Evolutionary conservation across 37 sponge, comb jelly and placozoan species (phyloP).

Genomic region (Oscarella lobularis): DNA sequence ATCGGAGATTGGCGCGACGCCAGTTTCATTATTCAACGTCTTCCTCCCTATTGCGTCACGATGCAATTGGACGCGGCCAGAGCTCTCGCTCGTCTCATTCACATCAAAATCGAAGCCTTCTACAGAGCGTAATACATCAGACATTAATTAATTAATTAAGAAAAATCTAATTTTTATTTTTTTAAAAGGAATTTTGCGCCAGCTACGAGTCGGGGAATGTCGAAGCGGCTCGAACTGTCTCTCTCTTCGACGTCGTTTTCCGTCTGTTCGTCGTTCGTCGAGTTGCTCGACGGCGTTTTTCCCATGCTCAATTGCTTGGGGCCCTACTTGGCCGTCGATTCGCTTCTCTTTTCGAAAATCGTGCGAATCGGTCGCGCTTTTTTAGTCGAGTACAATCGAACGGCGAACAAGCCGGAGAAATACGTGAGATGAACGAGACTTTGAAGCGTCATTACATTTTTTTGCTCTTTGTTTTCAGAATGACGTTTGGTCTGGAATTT

Average conservation of each 20-base stretch:
- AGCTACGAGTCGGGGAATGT: not conserved
- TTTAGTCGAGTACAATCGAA: conserved; percentile 31
- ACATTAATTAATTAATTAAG: conserved; percentile 2
- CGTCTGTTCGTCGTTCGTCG: not conserved
- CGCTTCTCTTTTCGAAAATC: conserved; percentile 71
- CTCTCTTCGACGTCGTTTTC: no score
- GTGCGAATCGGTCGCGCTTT: conserved; percentile 54
- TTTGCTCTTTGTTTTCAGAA: no score
- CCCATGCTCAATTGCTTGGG: conserved; percentile 62
- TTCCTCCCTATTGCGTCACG: conserved; percentile 45
- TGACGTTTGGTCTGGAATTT: not conserved
- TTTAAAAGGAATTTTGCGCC: conserved; percentile 4
- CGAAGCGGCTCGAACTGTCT: no score
- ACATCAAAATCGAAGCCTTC: conserved; percentile 49
- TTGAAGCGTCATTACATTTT: no score
- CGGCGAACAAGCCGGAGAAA: not conserved
- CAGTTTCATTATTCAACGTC: conserved; percentile 23
- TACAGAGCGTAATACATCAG: conserved; percentile 44
- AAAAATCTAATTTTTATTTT: not conserved
- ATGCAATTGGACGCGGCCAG: conserved; percentile 20
- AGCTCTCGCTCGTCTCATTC: conserved; percentile 36
- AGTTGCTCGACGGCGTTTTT: not conserved
- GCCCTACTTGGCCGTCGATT: conserved; percentile 52
- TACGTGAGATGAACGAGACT: not conserved
- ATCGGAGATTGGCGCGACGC: conserved; percentile 60